These are phyloP conservation scores for Caenorhabditis inopinata DNA, from an alignment of 1,140 invertebrate genomes.

Conservation along the genomic window DNA sequence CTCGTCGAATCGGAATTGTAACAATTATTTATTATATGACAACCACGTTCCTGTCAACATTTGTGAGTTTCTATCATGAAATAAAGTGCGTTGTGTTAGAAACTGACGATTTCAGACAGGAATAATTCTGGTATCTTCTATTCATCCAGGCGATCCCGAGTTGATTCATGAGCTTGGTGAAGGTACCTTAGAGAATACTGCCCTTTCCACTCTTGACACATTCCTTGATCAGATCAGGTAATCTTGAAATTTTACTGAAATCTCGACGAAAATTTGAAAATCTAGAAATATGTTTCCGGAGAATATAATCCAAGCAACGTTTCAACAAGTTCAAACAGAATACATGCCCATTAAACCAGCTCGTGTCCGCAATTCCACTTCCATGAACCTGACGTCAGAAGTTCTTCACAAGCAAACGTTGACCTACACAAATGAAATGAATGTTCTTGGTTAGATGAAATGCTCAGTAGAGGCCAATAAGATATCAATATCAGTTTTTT, in stretches of 20 bases:
- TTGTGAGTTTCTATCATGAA: constrained; percentile 70
- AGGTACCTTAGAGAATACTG: constrained; percentile 69
- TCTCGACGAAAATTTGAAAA: background rate
- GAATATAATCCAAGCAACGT: constrained; percentile 65
- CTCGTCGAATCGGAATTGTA: constrained; percentile 74
- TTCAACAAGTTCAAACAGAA: constrained; percentile 58
- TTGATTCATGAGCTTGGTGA: constrained; percentile 67
- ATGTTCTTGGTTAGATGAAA: constrained; percentile 67
- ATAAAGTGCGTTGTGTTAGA: background rate
- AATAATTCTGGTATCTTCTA: constrained; percentile 80
- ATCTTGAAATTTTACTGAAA: background rate
- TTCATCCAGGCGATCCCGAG: constrained; percentile 77
- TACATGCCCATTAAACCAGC: constrained; percentile 37
- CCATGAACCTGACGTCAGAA: constrained; percentile 21
- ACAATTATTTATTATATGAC: constrained; percentile 85
- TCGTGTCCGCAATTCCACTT: constrained; percentile 21
- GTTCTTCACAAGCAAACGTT: constrained; percentile 54
- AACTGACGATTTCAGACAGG: constrained; percentile 67
- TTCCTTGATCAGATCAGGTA: constrained; percentile 86
- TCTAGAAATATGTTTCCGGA: constrained; percentile 66
- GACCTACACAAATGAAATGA: constrained; percentile 67
- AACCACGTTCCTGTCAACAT: constrained; percentile 83
- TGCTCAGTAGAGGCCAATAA: too few species aligned
- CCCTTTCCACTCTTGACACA: constrained; percentile 82
- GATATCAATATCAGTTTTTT: too few species aligned